Conservation (phyloP, 2,113 vertebrate species). For the Calidris pygmaea region DNA sequence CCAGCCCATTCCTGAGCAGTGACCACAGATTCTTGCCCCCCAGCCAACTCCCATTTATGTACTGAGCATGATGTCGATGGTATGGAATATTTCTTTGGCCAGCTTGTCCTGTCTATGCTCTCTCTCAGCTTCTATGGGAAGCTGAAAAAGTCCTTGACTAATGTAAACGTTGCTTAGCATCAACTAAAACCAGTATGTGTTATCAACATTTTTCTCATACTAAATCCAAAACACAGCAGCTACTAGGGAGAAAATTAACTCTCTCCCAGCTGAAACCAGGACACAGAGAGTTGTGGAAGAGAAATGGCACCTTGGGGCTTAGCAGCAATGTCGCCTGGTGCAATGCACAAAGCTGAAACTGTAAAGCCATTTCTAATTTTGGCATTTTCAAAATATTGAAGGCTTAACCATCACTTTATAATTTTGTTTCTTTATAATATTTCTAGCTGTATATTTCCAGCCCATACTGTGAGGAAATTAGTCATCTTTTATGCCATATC, state of each 20-base stretch:
- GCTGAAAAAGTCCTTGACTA: background rate
- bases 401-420: background rate
- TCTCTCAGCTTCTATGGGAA: background rate
- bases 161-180: background rate
- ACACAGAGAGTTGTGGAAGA: background rate
- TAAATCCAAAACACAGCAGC: background rate
- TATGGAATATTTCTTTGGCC: background rate
- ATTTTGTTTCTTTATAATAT: background rate
- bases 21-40: background rate
- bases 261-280: background rate
- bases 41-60: background rate
- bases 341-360: fast-evolving
- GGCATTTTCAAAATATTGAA: background rate
- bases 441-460: background rate
- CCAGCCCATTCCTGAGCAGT: background rate
- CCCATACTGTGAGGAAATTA: background rate
- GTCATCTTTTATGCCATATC: background rate
- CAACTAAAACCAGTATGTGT: background rate
- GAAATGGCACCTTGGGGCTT: background rate
- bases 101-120: background rate
- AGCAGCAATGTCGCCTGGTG: fast-evolving
- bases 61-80: background rate
- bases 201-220: background rate
- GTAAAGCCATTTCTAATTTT: background rate
- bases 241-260: background rate